Evolutionary conservation across 2,888 invertebrate species (phyloP).

Genomic region (Thymelicus sylvestris): DNA sequence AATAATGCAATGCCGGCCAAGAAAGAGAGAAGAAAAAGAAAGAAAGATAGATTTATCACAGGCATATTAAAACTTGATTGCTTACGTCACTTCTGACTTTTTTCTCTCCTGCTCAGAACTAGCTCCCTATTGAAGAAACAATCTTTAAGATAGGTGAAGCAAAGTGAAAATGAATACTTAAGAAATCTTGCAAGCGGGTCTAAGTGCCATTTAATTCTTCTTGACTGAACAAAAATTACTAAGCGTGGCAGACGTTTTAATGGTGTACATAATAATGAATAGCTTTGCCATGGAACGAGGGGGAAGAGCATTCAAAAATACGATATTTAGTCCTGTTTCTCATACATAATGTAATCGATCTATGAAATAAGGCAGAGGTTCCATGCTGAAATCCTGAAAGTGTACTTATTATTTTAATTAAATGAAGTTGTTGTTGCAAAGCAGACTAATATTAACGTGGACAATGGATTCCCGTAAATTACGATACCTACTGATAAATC

Average conservation of each 20-base stretch:
- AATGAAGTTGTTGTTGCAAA: too few relatives aligned
- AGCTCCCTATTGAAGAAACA: conserved; percentile 1
- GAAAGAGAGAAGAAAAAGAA: too few relatives aligned
- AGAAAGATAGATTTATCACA: conserved; percentile 4
- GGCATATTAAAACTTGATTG: background rate
- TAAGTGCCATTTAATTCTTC: conserved; percentile 19
- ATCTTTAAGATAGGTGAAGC: background rate
- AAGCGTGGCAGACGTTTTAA: conserved; percentile 3
- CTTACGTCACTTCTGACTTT: background rate
- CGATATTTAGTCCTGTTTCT: too few relatives aligned
- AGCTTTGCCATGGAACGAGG: background rate
- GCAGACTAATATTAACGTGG: too few relatives aligned
- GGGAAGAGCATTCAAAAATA: too few relatives aligned
- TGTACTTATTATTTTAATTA: too few relatives aligned
- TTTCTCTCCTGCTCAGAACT: background rate
- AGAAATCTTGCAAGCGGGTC: background rate
- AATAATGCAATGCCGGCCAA: too few relatives aligned
- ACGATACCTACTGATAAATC: too few relatives aligned
- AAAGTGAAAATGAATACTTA: conserved; percentile 6
- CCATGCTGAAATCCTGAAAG: too few relatives aligned
- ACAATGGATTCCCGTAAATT: too few relatives aligned
- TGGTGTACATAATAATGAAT: background rate
- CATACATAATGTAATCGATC: too few relatives aligned
- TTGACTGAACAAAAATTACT: conserved; percentile 7
- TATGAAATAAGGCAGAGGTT: too few relatives aligned